These are phyloP conservation scores for Syngnathoides biaculeatus DNA, from an alignment of 2,113 vertebrate genomes.

Conservation along the genomic window DNA sequence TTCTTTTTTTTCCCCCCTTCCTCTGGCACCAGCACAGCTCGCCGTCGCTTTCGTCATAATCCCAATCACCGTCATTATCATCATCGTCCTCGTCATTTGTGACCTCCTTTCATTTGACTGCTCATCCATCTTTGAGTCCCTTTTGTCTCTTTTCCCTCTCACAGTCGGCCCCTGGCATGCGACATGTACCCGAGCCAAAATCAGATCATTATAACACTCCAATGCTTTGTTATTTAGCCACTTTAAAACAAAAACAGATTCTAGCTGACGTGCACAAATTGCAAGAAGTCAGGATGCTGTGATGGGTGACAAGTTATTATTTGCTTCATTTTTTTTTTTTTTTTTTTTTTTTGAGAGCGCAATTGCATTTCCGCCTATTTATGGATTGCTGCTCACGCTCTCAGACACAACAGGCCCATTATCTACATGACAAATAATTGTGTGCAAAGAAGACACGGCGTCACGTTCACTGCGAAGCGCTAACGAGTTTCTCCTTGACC, in stretches of 20 bases:
- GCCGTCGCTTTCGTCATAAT: slow-evolving; percentile 31
- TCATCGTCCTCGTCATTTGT: neutral
- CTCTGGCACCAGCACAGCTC: slow-evolving; percentile 19
- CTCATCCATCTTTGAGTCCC: slow-evolving; percentile 5
- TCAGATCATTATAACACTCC: neutral
- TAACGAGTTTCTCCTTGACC: too few species aligned
- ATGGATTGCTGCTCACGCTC: too few species aligned
- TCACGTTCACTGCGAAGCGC: too few species aligned
- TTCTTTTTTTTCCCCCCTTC: slow-evolving; percentile 26
- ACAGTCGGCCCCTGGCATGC: neutral
- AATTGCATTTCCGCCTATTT: too few species aligned
- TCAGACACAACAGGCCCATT: too few species aligned
- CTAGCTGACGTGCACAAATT: neutral
- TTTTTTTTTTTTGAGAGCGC: neutral
- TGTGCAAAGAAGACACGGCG: too few species aligned
- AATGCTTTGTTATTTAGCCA: neutral
- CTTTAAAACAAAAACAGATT: neutral
- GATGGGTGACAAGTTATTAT: neutral
- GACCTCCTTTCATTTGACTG: slow-evolving; percentile 9
- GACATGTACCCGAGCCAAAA: neutral
- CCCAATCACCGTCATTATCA: slow-evolving; percentile 29
- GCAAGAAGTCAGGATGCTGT: neutral
- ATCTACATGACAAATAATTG: too few species aligned
- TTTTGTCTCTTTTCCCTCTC: neutral
- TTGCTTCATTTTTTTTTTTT: neutral